Percentiles rank a stretch among this genome's conserved stretches.
phyloP scores from a whole-genome alignment of 2,113 vertebrate species.

The Podarcis cretensis region DNA sequence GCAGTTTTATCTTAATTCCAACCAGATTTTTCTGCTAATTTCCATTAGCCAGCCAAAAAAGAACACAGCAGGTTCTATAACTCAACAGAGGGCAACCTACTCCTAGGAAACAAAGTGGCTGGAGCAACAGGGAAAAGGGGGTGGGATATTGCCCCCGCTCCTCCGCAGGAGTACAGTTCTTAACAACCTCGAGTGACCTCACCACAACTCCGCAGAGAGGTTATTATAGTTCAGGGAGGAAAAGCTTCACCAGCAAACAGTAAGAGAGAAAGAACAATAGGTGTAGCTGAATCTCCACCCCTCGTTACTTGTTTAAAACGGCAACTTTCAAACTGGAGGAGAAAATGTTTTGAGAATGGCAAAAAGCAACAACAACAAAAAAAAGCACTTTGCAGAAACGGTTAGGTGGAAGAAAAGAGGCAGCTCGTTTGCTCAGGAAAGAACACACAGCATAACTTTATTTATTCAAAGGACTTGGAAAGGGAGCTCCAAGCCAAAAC shows the following conservation, averaged over 20 bases:
- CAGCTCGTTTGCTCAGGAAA: neutral
- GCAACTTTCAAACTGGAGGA: constrained; percentile 33
- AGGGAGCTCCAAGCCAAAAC: neutral
- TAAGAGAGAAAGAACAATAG: neutral
- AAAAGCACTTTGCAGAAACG: constrained; percentile 22
- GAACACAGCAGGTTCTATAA: neutral
- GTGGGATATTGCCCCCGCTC: constrained; percentile 22
- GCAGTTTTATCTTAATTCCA: neutral
- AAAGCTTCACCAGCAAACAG: neutral
- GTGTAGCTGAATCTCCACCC: neutral
- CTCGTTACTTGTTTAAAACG: neutral
- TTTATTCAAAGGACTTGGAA: neutral
- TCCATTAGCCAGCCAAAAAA: neutral
- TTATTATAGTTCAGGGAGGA: constrained; percentile 63
- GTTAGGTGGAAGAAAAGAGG: constrained; percentile 7
- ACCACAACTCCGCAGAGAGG: constrained; percentile 24
- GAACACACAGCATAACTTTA: neutral
- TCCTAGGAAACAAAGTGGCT: constrained; percentile 18
- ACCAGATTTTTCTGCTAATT: neutral
- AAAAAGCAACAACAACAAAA: neutral
- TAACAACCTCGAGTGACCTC: constrained; percentile 56
- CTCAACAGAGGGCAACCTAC: fast-evolving
- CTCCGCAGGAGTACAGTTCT: neutral
- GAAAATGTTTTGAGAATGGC: constrained; percentile 32
- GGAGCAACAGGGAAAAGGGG: neutral